Conservation (phyloP, 1,140 invertebrate species). For the Propsilocerus akamusi region DNA sequence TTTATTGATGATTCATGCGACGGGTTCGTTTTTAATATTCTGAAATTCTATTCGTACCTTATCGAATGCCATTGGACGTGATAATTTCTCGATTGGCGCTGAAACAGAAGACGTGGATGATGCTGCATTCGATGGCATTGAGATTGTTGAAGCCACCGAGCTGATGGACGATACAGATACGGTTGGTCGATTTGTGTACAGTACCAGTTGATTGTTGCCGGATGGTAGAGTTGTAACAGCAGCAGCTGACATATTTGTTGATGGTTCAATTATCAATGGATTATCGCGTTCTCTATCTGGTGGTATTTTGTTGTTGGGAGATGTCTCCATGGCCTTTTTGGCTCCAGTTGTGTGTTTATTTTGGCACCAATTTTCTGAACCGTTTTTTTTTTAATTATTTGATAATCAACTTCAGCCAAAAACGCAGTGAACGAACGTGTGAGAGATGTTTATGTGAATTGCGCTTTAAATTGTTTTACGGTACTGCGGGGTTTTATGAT, state of each 20-base stretch:
- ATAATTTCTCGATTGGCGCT: conserved; percentile 18
- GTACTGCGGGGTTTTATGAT: too few species aligned
- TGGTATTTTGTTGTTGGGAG: not conserved
- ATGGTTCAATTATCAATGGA: not conserved
- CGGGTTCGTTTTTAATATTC: too few species aligned
- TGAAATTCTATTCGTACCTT: conserved; percentile 17
- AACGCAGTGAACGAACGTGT: not conserved
- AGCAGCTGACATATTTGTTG: not conserved
- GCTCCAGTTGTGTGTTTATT: not conserved
- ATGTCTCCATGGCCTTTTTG: not conserved
- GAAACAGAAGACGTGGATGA: conserved; percentile 6
- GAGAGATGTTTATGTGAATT: not conserved
- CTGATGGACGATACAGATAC: not conserved
- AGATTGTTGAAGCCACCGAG: not conserved
- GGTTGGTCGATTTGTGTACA: not conserved
- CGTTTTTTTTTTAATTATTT: too few species aligned
- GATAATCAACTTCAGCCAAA: not conserved
- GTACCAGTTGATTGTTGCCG: not conserved
- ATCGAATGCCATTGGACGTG: conserved; percentile 22
- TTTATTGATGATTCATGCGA: too few species aligned
- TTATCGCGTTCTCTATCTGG: not conserved
- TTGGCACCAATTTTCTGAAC: conserved; percentile 3
- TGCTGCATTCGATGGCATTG: conserved; percentile 1
- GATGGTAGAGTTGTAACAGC: not conserved
- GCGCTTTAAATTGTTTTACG: not conserved